Base-by-base conservation (phyloP, 2,888 invertebrate genomes). In the Ennomos quercinarius region DNA sequence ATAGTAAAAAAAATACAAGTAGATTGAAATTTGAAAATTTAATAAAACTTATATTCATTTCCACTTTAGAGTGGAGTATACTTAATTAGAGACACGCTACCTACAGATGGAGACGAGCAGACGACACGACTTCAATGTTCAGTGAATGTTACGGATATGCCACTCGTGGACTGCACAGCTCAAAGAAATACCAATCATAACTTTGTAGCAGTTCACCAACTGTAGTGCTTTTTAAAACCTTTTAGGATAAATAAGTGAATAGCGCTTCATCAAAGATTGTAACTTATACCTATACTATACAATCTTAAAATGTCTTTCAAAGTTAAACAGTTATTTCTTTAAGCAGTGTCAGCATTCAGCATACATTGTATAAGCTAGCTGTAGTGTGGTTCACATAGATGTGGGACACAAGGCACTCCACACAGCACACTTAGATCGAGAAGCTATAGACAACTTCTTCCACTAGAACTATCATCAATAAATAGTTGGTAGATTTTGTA, bases 11-110 rank as follows among this genome's bases (percentile, higher is more conserved):
- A 80, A 80, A 77, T 63, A 68, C 63, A 51, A 64, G 34, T 64
- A 72, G 71, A 68, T 77, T 79, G 88, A 90, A 89, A 91, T 87
- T 88, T 84, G 87, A 89, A 90, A 91, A 88, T 91, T 91, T 91
- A 89, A 86, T 91, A 87, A 89, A 89, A 84, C 84, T 85, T 87
- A 86, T 86, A 86, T 85, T 84, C 83, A 86, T 83, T 87, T 88
- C 84, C 80, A 85, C 78, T 86, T 80, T 76, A 84, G 78, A 84
- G 78, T 84, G 85, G 85, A 86, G 45, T 48, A 53, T 36, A 42
- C 82, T 85, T 83, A 81, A 78, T 74, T 81, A 61, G 59, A 80
- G 81, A 85, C 81, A 81, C 76, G 75, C 85, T 84, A 85, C 81
- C 87, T 83, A 84, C 78, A 69, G 78, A 81, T 82, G 79, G 80